These are phyloP conservation scores for Litoditis marina DNA, from an alignment of 2,888 invertebrate species.

Conservation along the genomic window DNA sequence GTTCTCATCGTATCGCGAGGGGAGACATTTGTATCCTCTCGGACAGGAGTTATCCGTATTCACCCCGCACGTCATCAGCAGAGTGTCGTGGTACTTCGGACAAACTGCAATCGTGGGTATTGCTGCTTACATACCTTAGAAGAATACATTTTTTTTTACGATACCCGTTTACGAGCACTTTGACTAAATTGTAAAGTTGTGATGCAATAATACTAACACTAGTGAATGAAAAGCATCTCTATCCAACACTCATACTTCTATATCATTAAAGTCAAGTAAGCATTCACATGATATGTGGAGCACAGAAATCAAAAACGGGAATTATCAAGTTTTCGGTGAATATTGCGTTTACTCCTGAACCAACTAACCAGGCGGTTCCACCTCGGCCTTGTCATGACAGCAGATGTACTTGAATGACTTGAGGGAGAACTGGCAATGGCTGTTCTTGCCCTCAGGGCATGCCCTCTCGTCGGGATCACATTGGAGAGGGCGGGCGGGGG, in stretches of 20 bases:
- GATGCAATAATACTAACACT: no score
- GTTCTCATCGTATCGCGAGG: slow-evolving; percentile 22
- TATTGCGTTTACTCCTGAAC: no score
- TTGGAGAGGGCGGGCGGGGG: slow-evolving; percentile 31
- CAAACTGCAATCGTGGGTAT: slow-evolving; percentile 35
- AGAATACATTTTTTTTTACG: no score
- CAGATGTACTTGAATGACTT: slow-evolving; percentile 34
- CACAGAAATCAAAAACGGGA: neutral
- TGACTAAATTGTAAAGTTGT: no score
- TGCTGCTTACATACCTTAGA: no score
- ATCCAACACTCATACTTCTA: no score
- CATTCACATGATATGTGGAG: no score
- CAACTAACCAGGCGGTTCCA: slow-evolving; percentile 34
- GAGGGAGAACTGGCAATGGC: slow-evolving; percentile 36
- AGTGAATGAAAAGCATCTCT: no score
- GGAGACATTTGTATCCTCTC: slow-evolving; percentile 29
- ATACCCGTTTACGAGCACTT: no score
- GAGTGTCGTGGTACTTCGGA: slow-evolving; percentile 38
- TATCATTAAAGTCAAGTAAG: no score
- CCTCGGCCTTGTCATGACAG: slow-evolving; percentile 33
- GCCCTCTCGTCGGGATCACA: slow-evolving; percentile 32
- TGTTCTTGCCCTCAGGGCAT: slow-evolving; percentile 31
- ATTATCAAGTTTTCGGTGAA: no score
- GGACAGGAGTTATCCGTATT: slow-evolving; percentile 30
- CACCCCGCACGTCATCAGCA: slow-evolving; percentile 29